phyloP scores from a whole-genome alignment of 2,113 vertebrate species.

The Dasyprocta punctata region DNA sequence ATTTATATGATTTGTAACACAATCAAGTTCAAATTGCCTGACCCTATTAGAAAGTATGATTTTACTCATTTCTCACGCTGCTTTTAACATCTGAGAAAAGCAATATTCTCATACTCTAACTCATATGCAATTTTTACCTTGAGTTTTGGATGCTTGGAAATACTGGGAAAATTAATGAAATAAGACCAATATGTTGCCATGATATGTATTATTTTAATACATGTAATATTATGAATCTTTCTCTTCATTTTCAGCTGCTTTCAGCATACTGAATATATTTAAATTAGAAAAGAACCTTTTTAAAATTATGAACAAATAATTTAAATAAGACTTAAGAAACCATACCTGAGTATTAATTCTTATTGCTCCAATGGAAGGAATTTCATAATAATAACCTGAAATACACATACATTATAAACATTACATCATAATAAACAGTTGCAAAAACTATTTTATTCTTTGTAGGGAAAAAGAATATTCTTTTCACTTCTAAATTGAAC shows the following conservation, averaged over 20 bases:
- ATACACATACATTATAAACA: slow-evolving; percentile 61
- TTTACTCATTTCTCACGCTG: background rate
- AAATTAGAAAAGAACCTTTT: background rate
- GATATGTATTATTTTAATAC: background rate
- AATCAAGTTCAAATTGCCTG: background rate
- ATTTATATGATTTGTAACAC: background rate
- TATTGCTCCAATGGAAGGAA: slow-evolving; percentile 98
- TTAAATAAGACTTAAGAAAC: background rate
- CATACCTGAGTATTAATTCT: slow-evolving; percentile 98
- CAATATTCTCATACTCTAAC: background rate
- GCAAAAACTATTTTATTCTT: background rate
- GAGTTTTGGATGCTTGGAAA: background rate
- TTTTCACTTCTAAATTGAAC: background rate
- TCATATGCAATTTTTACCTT: background rate
- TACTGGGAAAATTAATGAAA: background rate
- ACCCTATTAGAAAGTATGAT: background rate
- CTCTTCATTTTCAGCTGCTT: background rate
- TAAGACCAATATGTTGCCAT: background rate
- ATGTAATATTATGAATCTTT: background rate
- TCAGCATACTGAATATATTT: slow-evolving; percentile 1
- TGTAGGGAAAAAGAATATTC: background rate
- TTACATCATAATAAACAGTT: background rate
- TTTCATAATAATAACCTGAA: slow-evolving; percentile 98
- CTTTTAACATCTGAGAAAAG: slow-evolving; percentile 30
- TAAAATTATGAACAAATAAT: background rate